Base-by-base conservation (phyloP, 2,797 vertebrate species). In the Leucoraja ocellata region DNA sequence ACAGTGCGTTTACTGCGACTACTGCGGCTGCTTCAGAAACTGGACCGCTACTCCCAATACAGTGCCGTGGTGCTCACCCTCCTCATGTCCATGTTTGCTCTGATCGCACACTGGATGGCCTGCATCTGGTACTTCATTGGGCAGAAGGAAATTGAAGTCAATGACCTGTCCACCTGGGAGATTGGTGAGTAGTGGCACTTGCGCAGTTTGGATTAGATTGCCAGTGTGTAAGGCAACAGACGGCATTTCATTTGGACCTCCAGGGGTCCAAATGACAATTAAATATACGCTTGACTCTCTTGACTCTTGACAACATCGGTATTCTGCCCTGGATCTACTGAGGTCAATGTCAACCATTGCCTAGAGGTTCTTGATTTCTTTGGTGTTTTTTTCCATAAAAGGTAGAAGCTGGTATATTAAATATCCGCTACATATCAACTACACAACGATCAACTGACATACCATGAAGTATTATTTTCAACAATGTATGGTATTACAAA, bases 81-180 rank as follows among this genome's bases (percentile, higher is more conserved):
- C 14, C 94, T 94, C 54, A 94, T 94, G 94, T 94, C 94, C 46
- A 94, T 94, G 94, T 94, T 94, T 93, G 94, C 93, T 36, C 81
- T 94, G 25, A 93, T 94, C 88, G 94, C 94, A 18, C 94, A 94
- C 80, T 94, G 94, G 94, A 94, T 94, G 94, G 94, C 93, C 18
- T 94, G 94, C 93, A 93, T 94, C n/a, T 94, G 94, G 94, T 94
- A 94, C 90, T 94, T 93, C 71, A 94, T 94, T 81, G 94, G 94
- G 16, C 94, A 94, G 93, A 94, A 94, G 54, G 94, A 94, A 32
- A 93, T 93, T 73, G 93, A 93, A 78, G 63, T 76, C 78, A 86
- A 94, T 93, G 94, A 94, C 28, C 93, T 80, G 81, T 71, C 61
- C 18, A 93, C 78, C 61, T 93, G 78, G 78, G 93, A 93, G 46